Percentiles rank a stretch among this genome's conserved stretches.
These are phyloP conservation scores for Orgyia antiqua DNA, from an alignment of 2,888 invertebrate genomes.

Conservation along the genomic window DNA sequence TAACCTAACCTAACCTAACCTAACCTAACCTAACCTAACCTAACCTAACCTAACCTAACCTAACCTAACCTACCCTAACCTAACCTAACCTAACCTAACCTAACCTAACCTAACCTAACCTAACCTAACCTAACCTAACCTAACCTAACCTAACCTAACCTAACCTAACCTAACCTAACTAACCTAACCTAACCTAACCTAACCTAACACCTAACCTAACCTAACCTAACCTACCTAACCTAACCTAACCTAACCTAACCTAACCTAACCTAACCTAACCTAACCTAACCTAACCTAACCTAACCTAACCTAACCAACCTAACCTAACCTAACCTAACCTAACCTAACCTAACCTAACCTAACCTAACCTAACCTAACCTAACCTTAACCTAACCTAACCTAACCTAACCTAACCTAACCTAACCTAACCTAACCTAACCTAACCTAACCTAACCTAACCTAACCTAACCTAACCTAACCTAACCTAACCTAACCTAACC, in stretches of 20 bases:
- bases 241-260: slow-evolving; percentile 5
- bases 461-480: slow-evolving; percentile 7
- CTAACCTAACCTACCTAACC: slow-evolving; percentile 5
- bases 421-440: slow-evolving; percentile 6
- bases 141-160: slow-evolving; percentile 5
- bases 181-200: slow-evolving; percentile 5
- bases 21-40: slow-evolving; percentile 5
- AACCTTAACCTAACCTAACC: slow-evolving; percentile 8
- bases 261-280: slow-evolving; percentile 5
- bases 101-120: slow-evolving; percentile 5
- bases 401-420: slow-evolving; percentile 8
- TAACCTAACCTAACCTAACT: slow-evolving; percentile 5
- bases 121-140: slow-evolving; percentile 5
- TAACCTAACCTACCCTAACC: slow-evolving; percentile 5
- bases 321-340: slow-evolving; percentile 7
- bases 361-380: slow-evolving; percentile 6
- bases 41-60: slow-evolving; percentile 5
- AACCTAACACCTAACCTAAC: slow-evolving; percentile 5
- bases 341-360: slow-evolving; percentile 9
- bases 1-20: slow-evolving; percentile 5
- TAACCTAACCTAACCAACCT: slow-evolving; percentile 5
- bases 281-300: slow-evolving; percentile 5
- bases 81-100: slow-evolving; percentile 5
- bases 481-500: slow-evolving; percentile 8
- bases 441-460: slow-evolving; percentile 7